Conservation (phyloP, 1,140 invertebrate species). For the Propsilocerus akamusi region DNA sequence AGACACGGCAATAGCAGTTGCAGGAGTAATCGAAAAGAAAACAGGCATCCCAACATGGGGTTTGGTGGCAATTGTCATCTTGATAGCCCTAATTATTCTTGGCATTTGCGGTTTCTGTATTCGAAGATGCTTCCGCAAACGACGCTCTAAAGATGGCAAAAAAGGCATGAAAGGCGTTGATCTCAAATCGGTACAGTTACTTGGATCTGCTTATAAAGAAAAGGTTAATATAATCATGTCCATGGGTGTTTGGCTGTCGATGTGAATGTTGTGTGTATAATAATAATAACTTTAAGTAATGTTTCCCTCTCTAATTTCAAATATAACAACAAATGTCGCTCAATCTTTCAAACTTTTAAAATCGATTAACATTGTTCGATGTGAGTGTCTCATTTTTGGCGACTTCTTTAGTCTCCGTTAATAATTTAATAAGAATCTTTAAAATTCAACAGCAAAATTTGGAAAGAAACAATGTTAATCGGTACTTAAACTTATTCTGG, state of each 20-base stretch:
- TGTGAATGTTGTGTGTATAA: too few relatives aligned
- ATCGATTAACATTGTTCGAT: too few relatives aligned
- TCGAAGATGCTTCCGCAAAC: conserved; percentile 82
- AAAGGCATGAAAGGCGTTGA: conserved; percentile 93
- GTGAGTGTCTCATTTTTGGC: too few relatives aligned
- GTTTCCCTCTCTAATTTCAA: too few relatives aligned
- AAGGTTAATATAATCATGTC: conserved; percentile 46
- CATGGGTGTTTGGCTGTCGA: conserved; percentile 5
- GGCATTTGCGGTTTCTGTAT: conserved; percentile 88
- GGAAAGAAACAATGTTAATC: too few relatives aligned
- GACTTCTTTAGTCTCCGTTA: too few relatives aligned
- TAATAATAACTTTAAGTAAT: too few relatives aligned
- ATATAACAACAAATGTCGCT: too few relatives aligned
- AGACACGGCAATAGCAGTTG: conserved; percentile 15
- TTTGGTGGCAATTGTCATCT: conserved; percentile 52
- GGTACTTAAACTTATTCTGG: too few relatives aligned
- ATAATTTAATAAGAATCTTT: too few relatives aligned
- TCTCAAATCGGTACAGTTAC: conserved; percentile 84
- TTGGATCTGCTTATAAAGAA: conserved; percentile 93
- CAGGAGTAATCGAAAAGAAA: conserved; percentile 34
- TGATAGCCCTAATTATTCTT: conserved; percentile 58
- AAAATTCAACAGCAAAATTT: too few relatives aligned
- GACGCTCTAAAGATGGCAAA: conserved; percentile 88
- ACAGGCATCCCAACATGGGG: conserved; percentile 52
- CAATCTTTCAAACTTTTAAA: too few relatives aligned